Evolutionary conservation across 2,888 invertebrate genomes (phyloP), one percentile per base, ranked within the genome.

Genomic region (Nasonia oneida): DNA sequence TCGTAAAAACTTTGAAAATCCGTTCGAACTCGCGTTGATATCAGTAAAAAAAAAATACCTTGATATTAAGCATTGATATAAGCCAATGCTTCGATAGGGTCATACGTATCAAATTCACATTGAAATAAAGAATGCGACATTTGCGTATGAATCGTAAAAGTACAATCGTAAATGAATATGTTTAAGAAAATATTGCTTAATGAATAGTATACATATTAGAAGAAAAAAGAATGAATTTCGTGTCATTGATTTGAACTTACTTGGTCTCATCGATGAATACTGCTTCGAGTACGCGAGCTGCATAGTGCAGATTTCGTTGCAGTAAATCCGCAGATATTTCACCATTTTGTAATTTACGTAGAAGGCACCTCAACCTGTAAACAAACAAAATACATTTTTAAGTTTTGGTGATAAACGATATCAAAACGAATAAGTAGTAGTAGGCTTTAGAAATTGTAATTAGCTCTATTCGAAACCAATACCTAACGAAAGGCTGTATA

Each of bases 191-290:
- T 73, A 42, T n/a, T 15, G 6, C 39, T 71, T 18, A 42, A 37
- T 61, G 18, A 61, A 61, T 61, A n/a, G 10, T 61, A 61, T 61
- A 61, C 15, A 61, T 61, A 61, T 8, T 61, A 61, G n/a, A 42
- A 67, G 2, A 75, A 64, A n/a, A 47, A 75, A 64, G 18, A 47
- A 15, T n/a, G 15, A 70, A 83, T 84, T 71, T 82, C 3, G 5
- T 10, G 47, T 14, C 37, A 81, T 82, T 33, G 18, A 64, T 84
- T 64, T 83, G 87, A 87, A 91, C 97, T 94, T 96, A 98, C 98
- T 98, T 98, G 93, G 98, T 97, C 94, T 98, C 98, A 93, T 98
- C 98, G 93, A 97, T 96, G 94, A 97, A 98, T 89, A 98, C 97
- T 18, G 98, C 97, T 95, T 98, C 98, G 89, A 98, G 95, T 74